Percentiles rank a stretch among this genome's conserved stretches.
Evolutionary conservation across 1,140 invertebrate genomes (phyloP).

Genomic region (Delia radicum): DNA sequence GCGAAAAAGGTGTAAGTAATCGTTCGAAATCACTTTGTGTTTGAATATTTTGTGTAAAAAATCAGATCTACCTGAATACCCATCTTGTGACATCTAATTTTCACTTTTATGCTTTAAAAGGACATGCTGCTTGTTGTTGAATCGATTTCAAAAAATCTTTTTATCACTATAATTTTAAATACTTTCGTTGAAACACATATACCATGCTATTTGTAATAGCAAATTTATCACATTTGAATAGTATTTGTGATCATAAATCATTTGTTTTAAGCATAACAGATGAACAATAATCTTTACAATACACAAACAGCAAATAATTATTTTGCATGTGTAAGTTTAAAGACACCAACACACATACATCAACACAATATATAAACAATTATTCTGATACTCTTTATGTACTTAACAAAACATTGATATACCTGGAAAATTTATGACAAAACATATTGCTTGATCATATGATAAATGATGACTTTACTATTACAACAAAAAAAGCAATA

Average conservation of each 20-base stretch:
- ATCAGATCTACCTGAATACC: too few relatives aligned
- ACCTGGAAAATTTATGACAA: background rate
- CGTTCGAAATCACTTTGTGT: too few relatives aligned
- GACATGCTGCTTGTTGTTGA: too few relatives aligned
- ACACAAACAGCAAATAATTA: slow-evolving; percentile 2
- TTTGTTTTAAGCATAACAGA: background rate
- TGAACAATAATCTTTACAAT: background rate
- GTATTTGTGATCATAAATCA: background rate
- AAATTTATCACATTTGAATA: background rate
- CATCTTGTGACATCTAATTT: too few relatives aligned
- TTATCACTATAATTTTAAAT: too few relatives aligned
- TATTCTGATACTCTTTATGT: background rate
- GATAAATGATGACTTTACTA: background rate
- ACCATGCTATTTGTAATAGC: background rate
- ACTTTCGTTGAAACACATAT: too few relatives aligned
- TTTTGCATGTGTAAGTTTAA: background rate
- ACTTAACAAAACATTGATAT: background rate
- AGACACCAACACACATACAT: background rate
- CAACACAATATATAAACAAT: background rate
- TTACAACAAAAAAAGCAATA: slow-evolving; percentile 4
- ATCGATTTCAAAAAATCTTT: too few relatives aligned
- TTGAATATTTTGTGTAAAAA: too few relatives aligned
- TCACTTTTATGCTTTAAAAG: too few relatives aligned
- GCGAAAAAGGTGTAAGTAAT: too few relatives aligned
- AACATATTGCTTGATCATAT: background rate